Conservation (phyloP, 2,797 vertebrate genomes). For the Denticeps clupeoides region DNA sequence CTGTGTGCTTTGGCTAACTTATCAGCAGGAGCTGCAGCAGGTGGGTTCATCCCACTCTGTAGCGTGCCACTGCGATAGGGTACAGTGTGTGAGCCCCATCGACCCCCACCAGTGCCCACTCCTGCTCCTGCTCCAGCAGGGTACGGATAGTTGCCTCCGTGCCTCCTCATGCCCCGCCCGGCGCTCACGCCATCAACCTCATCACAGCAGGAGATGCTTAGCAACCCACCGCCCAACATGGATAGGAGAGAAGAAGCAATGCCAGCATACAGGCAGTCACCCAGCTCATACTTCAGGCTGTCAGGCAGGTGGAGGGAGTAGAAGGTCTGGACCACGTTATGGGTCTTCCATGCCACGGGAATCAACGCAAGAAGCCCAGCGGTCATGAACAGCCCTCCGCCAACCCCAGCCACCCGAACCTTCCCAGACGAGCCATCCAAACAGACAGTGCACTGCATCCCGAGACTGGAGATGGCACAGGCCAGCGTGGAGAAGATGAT, state of each 20-base stretch:
- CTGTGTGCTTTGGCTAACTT: constrained; percentile 33
- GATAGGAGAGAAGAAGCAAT: constrained; percentile 73
- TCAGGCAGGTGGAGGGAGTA: constrained; percentile 62
- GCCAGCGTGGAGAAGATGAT: constrained; percentile 68
- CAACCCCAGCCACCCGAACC: constrained; percentile 64
- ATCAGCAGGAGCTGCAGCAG: constrained; percentile 18
- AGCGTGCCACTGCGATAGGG: constrained; percentile 49
- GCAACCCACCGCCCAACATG: constrained; percentile 72
- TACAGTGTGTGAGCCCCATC: constrained; percentile 34
- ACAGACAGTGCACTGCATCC: constrained; percentile 91
- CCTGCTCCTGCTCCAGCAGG: too few relatives aligned
- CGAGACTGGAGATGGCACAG: constrained; percentile 54
- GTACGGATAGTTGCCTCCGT: constrained; percentile 44
- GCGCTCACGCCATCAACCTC: constrained; percentile 16
- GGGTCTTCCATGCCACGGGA: constrained; percentile 82
- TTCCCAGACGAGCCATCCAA: constrained; percentile 64
- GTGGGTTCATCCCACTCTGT: constrained; percentile 23
- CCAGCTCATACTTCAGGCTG: constrained; percentile 83
- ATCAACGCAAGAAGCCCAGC: constrained; percentile 79
- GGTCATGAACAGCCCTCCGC: constrained; percentile 61
- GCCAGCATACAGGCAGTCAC: constrained; percentile 82
- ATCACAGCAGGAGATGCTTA: constrained; percentile 70
- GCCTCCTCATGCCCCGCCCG: constrained; percentile 25
- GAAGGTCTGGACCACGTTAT: constrained; percentile 81
- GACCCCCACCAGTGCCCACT: constrained; percentile 22